Evolutionary conservation across 2,797 vertebrate species (phyloP).

Genomic region (Taenioides sp.): DNA sequence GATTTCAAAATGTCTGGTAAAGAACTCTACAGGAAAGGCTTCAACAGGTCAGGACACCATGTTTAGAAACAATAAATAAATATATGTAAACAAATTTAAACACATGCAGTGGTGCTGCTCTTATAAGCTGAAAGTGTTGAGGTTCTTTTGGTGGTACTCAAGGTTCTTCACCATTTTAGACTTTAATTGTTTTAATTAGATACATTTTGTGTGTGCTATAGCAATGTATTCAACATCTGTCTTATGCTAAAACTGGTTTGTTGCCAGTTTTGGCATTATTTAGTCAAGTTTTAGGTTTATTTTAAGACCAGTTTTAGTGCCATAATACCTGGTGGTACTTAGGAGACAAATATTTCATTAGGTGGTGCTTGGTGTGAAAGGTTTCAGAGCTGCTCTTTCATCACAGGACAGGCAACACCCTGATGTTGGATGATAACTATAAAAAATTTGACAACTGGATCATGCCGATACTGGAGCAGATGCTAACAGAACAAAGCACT

Average conservation of each 20-base stretch:
- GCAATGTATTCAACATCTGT: neutral
- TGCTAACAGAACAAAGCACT: conserved; percentile 85
- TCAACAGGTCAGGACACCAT: conserved; percentile 76
- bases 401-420: conserved; percentile 84
- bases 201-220: neutral
- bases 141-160: too few relatives aligned
- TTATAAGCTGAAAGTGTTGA: too few relatives aligned
- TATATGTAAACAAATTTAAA: neutral
- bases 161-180: too few relatives aligned
- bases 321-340: neutral
- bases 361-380: neutral
- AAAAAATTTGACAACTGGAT: conserved; percentile 87
- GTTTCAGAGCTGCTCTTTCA: neutral
- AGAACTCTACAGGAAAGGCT: conserved; percentile 79
- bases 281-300: neutral
- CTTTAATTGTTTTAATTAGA: too few relatives aligned
- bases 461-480: conserved; percentile 84
- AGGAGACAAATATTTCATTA: neutral
- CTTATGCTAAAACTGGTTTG: neutral
- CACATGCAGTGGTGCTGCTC: neutral
- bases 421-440: conserved; percentile 90
- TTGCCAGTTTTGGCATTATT: neutral
- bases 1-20: conserved; percentile 81
- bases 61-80: neutral
- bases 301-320: neutral